These are phyloP conservation scores for Bilobella aurantiaca DNA, from an alignment of 1,140 invertebrate species.

Conservation along the genomic window DNA sequence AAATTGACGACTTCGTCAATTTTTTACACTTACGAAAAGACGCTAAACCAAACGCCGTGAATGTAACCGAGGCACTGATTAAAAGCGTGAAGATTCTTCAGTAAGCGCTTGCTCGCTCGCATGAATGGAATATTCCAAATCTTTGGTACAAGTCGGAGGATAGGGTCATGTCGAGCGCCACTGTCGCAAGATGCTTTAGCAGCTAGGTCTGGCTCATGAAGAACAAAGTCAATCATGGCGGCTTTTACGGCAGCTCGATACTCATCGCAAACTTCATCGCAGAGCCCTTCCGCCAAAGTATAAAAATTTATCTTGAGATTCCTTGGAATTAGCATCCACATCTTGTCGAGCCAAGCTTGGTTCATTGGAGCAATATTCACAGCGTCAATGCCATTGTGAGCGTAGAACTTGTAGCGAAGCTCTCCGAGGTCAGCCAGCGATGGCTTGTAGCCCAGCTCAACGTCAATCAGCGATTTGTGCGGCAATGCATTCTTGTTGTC, in stretches of 20 bases:
- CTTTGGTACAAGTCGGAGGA: slow-evolving; percentile 51
- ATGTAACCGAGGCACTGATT: slow-evolving; percentile 72
- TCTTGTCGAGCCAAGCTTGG: slow-evolving; percentile 45
- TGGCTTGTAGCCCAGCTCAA: slow-evolving; percentile 20
- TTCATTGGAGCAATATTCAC: slow-evolving; percentile 69
- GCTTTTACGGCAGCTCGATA: slow-evolving; percentile 78
- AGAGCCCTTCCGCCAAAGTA: slow-evolving; percentile 33
- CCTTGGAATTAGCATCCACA: slow-evolving; percentile 42
- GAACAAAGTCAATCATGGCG: slow-evolving; percentile 74
- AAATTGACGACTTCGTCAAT: no score
- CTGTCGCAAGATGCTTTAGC: slow-evolving; percentile 43
- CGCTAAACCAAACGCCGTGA: slow-evolving; percentile 66
- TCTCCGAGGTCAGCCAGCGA: slow-evolving; percentile 50
- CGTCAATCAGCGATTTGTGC: slow-evolving; percentile 3
- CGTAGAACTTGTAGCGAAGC: slow-evolving; percentile 77
- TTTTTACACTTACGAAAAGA: slow-evolving; percentile 58
- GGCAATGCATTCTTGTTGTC: background rate
- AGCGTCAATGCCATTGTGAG: slow-evolving; percentile 76
- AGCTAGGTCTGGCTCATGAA: slow-evolving; percentile 56
- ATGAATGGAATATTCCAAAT: slow-evolving; percentile 50
- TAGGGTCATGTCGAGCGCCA: slow-evolving; percentile 45
- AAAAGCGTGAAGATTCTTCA: slow-evolving; percentile 59
- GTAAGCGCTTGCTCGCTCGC: slow-evolving; percentile 43
- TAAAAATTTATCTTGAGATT: slow-evolving; percentile 31
- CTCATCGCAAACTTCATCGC: slow-evolving; percentile 54